Base-by-base conservation (phyloP, 1,140 invertebrate genomes). In the Eciton burchellii region DNA sequence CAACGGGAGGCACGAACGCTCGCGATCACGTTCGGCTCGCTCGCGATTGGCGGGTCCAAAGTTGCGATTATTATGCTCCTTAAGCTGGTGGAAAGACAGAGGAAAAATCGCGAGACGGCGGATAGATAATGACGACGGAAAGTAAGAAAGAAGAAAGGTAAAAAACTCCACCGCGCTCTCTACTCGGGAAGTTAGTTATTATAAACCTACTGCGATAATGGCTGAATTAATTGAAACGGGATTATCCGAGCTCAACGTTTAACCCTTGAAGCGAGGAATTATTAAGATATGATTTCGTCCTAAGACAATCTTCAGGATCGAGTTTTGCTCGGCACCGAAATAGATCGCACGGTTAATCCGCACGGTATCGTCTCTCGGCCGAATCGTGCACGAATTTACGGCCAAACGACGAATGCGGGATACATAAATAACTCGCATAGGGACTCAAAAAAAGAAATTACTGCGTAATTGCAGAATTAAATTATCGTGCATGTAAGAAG, bases 181-280 rank as follows among this genome's bases (percentile, higher is more conserved):
- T 56, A 49, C 19, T 24, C 47, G 43, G 41, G 41, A 59, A 70
- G 49, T 74, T 73, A 73, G 68, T 81, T 81, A 76, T 59, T 70
- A 70, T 76, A 59, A 70, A 62, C 59, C 57, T 56, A 52, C 21
- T 52, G 83, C 52, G 63, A 62, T 83, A 85, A 77, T 83, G 62
- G 26, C 26, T 66, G 56, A 83, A 83, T 85, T 83, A 85, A 79
- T 79, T 79, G 74, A 79, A 70, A 68, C 21, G 35, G 41, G 74
- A 79, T 79, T 57, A 79, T 79, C 74, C 63, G 12, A 79, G 74
- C 62, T 79, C 35, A 79, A 65, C 74, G 35, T 68, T 79, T 68
- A 79, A 79, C 63, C 74, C 49, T 79, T 57, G 35, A 79, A 79
- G 74, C 35, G 54, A 49, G 54, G 74, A 79, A 63, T 79, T 79